Base-by-base conservation (phyloP, 2,888 invertebrate genomes). In the Rotaria socialis region DNA sequence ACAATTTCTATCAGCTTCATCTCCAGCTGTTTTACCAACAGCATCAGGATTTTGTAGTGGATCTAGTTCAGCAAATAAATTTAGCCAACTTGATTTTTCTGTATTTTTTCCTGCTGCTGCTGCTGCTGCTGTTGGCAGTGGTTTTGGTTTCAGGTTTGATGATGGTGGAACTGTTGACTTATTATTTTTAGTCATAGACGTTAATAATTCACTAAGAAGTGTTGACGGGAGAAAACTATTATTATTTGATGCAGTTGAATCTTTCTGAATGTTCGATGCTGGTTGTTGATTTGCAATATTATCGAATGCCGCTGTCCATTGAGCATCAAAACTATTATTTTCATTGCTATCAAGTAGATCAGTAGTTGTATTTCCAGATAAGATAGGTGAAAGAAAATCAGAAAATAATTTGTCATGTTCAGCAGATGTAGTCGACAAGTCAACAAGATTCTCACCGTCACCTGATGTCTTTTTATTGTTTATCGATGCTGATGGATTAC, bases 61-160 rank as follows among this genome's bases (percentile, higher is more conserved):
- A 92, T 97, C 96, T 87, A 97, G 92, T 91, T 96, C 96, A 67
- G 96, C 95, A 92, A 97, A 96, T 86, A 96, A 92, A 91, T 95
- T 95, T 90, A 95, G 94, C 96, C 96, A 97, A 3, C 92, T 89
- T 3, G 87, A 41, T 85, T 87, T 88, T n/a, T 86, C 67, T 16
- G 35, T 27, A 4, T 19, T 7, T 41, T 67, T 67, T 16, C 2
- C 35, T 35, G 24, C 41, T 86, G 50, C 5, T 86, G 50, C 5
- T 14, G 6, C 8, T 5, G 67, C 35, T 67, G n/a, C n/a, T n/a
- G n/a, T n/a, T n/a, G n/a, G n/a, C n/a, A n/a, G n/a, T n/a, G n/a
- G n/a, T n/a, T 67, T 67, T 35, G 67, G 35, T 41, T 67, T 67
- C 16, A 35, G 67, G 35, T 67, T 67, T 35, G 67, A 16, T 19